Percentiles rank a stretch among this genome's conserved stretches.
Conservation (phyloP, 1,140 invertebrate genomes). For the Trialeurodes vaporariorum region DNA sequence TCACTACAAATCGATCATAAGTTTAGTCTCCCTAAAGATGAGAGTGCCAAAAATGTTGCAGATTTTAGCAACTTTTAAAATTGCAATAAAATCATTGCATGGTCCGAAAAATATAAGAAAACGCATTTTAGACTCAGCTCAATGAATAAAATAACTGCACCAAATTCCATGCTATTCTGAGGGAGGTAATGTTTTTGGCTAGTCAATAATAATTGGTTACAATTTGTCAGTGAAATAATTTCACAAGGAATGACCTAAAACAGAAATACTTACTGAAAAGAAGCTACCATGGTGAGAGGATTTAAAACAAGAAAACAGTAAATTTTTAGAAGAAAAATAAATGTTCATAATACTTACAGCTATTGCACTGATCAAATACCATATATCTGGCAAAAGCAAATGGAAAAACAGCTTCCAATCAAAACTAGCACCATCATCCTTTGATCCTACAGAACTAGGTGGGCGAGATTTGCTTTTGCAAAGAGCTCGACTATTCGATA, state of each 20-base stretch:
- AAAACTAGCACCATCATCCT: slow-evolving; percentile 29
- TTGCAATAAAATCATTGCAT: too few species aligned
- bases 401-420: slow-evolving; percentile 49
- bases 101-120: too few species aligned
- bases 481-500: background rate
- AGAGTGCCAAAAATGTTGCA: too few species aligned
- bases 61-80: too few species aligned
- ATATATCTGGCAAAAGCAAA: slow-evolving; percentile 44
- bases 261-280: background rate
- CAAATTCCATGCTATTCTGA: too few species aligned
- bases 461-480: background rate
- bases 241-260: background rate
- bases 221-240: too few species aligned
- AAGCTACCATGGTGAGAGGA: background rate
- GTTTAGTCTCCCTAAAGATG: too few species aligned
- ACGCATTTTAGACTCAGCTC: too few species aligned
- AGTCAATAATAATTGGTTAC: too few species aligned
- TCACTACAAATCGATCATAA: too few species aligned
- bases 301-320: slow-evolving; percentile 6
- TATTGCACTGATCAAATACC: slow-evolving; percentile 42
- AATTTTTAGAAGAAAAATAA: slow-evolving; percentile 12
- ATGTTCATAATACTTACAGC: slow-evolving; percentile 34
- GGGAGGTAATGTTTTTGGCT: too few species aligned
- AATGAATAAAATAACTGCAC: too few species aligned
- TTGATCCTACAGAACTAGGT: background rate